phyloP scores from a whole-genome alignment of 2,888 invertebrate species.

The Eulithis testata region DNA sequence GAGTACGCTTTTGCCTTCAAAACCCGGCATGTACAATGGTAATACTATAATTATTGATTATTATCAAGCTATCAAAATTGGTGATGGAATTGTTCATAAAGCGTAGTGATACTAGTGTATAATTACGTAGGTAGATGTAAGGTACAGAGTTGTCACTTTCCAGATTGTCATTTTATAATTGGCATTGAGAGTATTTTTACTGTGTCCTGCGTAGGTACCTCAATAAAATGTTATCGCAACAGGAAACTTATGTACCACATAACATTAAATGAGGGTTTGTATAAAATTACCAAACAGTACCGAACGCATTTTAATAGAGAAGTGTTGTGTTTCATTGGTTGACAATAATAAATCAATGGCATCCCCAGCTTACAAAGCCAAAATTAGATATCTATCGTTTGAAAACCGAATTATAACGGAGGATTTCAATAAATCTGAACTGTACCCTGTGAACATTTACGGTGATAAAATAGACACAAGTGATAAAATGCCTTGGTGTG shows the following conservation, averaged over 20 bases:
- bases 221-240: constrained; percentile 60
- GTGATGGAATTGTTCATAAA: constrained; percentile 1
- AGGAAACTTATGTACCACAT: constrained; percentile 68
- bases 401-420: constrained; percentile 52
- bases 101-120: constrained; percentile 29
- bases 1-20: constrained; percentile 63
- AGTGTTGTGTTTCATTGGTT: constrained; percentile 51
- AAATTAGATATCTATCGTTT: constrained; percentile 61
- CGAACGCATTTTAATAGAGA: constrained; percentile 53
- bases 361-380: constrained; percentile 52
- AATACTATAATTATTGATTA: background rate
- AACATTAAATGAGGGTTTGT: constrained; percentile 68
- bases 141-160: constrained; percentile 33
- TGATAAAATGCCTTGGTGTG: constrained; percentile 52
- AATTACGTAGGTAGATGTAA: constrained; percentile 23
- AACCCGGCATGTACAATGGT: constrained; percentile 52
- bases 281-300: constrained; percentile 56
- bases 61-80: background rate
- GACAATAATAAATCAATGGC: constrained; percentile 55
- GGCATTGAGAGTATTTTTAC: constrained; percentile 52
- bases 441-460: constrained; percentile 67
- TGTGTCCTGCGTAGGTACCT: constrained; percentile 45
- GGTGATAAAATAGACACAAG: constrained; percentile 46
- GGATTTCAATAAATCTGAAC: constrained; percentile 41
- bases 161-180: constrained; percentile 49